These are phyloP conservation scores for Malthinus flaveolus DNA, from an alignment of 2,888 invertebrate genomes.

Conservation along the genomic window DNA sequence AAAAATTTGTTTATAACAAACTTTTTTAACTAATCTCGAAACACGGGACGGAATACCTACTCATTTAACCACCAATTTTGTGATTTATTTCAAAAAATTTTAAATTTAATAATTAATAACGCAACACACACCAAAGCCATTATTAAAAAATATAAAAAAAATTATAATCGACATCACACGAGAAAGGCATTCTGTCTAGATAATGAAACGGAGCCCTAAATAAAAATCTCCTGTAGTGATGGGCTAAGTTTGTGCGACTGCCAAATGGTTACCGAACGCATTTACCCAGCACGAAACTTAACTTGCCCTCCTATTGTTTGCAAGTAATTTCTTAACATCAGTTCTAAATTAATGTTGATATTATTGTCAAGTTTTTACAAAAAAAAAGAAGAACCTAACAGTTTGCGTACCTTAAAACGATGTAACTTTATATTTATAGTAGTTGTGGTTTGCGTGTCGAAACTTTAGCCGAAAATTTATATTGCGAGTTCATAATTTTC, in stretches of 20 bases:
- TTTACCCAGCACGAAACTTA: constrained; percentile 32
- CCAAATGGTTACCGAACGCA: constrained; percentile 36
- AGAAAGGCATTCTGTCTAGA: constrained; percentile 24
- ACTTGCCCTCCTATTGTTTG: constrained; percentile 34
- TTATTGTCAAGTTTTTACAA: no score
- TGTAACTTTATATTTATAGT: no score
- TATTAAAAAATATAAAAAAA: constrained; percentile 10
- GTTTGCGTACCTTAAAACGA: no score
- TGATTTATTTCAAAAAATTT: background rate
- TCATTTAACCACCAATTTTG: no score
- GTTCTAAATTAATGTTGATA: constrained; percentile 36
- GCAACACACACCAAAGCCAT: constrained; percentile 18
- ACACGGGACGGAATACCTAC: no score
- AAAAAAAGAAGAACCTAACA: no score
- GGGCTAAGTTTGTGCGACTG: constrained; percentile 30
- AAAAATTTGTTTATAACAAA: no score
- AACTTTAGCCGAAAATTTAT: no score
- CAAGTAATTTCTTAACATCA: constrained; percentile 26
- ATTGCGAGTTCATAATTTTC: no score
- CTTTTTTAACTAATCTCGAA: no score
- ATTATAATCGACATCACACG: constrained; percentile 26
- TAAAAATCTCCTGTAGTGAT: constrained; percentile 29
- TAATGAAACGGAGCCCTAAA: constrained; percentile 25
- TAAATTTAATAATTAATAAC: background rate
- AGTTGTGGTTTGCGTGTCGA: no score